Conservation (phyloP, 2,113 vertebrate species). For the Kryptolebias marmoratus region DNA sequence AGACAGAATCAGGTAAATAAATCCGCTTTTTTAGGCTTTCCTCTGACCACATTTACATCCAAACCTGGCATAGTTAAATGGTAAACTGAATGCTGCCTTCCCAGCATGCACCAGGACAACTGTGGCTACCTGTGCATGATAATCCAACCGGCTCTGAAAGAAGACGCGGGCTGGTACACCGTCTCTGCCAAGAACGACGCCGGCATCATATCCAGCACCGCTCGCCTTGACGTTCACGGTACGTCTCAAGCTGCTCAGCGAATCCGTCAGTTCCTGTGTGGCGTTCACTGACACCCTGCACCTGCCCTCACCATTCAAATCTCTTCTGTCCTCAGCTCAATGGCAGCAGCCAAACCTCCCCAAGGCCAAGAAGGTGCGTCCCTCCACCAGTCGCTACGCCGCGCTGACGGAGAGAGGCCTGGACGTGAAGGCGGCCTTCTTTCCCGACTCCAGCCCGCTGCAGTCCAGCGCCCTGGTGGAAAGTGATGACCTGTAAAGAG, state of each 20-base stretch:
- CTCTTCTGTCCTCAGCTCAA: slow-evolving; percentile 81
- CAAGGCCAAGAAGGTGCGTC: slow-evolving; percentile 94
- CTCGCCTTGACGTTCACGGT: slow-evolving; percentile 93
- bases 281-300: too few species aligned
- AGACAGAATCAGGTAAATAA: slow-evolving; percentile 89
- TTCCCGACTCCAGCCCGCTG: slow-evolving; percentile 91
- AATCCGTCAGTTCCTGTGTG: neutral
- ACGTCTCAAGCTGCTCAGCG: slow-evolving; percentile 60
- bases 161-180: slow-evolving; percentile 97
- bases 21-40: neutral
- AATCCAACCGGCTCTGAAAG: slow-evolving; percentile 94
- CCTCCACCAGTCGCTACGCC: slow-evolving; percentile 94
- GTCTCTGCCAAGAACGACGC: slow-evolving; percentile 98
- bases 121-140: slow-evolving; percentile 97
- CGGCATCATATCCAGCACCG: slow-evolving; percentile 95
- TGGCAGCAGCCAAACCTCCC: slow-evolving; percentile 94
- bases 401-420: slow-evolving; percentile 96
- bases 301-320: neutral
- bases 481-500: slow-evolving; percentile 92
- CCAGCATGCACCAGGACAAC: slow-evolving; percentile 98
- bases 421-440: slow-evolving; percentile 97
- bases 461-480: slow-evolving; percentile 90
- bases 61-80: neutral
- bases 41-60: neutral
- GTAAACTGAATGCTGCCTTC: slow-evolving; percentile 6